Base-by-base conservation (phyloP, 2,888 invertebrate species). In the Cephus runcator region DNA sequence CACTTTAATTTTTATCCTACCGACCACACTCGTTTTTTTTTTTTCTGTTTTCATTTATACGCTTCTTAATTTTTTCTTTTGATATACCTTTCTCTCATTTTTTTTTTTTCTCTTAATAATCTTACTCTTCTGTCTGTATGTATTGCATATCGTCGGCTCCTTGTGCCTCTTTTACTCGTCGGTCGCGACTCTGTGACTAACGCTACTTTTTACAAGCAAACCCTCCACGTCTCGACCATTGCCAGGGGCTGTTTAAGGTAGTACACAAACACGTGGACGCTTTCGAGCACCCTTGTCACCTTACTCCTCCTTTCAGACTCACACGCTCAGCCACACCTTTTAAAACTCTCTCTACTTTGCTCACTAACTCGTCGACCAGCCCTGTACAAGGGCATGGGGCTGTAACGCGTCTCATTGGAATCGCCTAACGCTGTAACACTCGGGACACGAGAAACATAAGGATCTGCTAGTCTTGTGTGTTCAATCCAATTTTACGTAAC, bases 1-100 rank as follows among this genome's bases (percentile, higher is more conserved):
- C 82, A 80, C 81, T 80, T 83, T 83, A 82, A 81, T 84, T 80
- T 80, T 86, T 81, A 81, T 81, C 76, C 75, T 77, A 36, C 80
- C 79, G 78, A 75, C 79, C 75, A n/a, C 78, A 69, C 79, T 74
- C 76, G 36, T 77, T 75, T 73, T 69, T 80, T 68, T 78, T n/a
- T n/a, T 71, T 77, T 77, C 82, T 73, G 71, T 76, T 82, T 77
- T 79, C 69, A 69, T 73, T 76, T 34, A 56, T 35, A 31, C 31
- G 56, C 36, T 34, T 35, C 31, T n/a, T 56, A 12, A 40, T 75
- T 56, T n/a, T 23, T 75, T 31, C n/a, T 34, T 68, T 35, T 35
- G 3, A 0, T 12, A 12, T 12, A 35, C 12, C 35, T 35, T 35
- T 35, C 35, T 35, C 31, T n/a, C 31, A 12, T 30, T 56, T 40